A percentile compares a stretch with the other conserved stretches of the same genome.
These are phyloP conservation scores for Hemiscyllium ocellatum DNA, from an alignment of 2,113 vertebrate genomes.

Conservation along the genomic window DNA sequence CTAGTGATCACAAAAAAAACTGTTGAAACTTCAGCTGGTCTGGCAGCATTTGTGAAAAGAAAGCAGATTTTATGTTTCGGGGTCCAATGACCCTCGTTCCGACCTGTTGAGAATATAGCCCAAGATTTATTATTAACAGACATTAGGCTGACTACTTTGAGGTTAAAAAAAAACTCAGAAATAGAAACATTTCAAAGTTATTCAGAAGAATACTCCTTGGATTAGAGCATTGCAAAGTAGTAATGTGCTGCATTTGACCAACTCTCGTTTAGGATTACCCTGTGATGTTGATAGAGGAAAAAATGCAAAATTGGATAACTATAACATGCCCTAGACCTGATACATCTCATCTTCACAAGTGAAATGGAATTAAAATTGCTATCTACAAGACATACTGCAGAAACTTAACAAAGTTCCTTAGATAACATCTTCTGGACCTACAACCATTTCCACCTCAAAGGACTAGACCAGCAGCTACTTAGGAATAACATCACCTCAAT, in stretches of 20 bases:
- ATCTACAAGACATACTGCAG: neutral
- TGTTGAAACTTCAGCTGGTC: neutral
- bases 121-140: neutral
- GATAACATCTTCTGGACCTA: no score
- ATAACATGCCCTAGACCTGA: neutral
- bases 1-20: neutral
- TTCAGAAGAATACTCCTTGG: neutral
- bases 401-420: no score
- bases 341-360: neutral
- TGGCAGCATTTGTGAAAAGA: no score
- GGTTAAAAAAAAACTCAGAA: neutral
- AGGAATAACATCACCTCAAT: no score
- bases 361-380: neutral
- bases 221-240: neutral
- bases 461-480: no score
- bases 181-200: neutral
- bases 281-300: neutral
- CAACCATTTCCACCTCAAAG: no score
- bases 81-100: no score
- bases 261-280: neutral
- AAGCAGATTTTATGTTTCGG: no score
- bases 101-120: neutral
- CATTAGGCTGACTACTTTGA: neutral
- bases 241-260: neutral
- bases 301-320: neutral